A percentile compares a stretch with the other conserved stretches of the same genome.
These are phyloP conservation scores for Drosophila pseudoananassae DNA, from an alignment of 1,140 invertebrate genomes.

Conservation along the genomic window DNA sequence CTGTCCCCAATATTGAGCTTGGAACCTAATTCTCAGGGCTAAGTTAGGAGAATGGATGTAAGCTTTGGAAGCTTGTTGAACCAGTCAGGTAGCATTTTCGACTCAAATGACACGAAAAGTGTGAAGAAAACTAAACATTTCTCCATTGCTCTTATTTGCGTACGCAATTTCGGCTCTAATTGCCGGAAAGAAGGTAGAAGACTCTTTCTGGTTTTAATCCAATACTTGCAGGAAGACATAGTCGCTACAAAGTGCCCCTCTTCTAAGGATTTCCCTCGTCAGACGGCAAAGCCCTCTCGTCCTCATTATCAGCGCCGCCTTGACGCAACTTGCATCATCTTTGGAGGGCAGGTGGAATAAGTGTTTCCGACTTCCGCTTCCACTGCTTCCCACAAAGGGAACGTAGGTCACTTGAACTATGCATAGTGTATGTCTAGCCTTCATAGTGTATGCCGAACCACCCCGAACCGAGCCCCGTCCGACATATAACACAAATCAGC, in stretches of 20 bases:
- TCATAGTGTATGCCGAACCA: background rate
- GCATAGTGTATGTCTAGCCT: background rate
- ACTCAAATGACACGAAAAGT: conserved; percentile 49
- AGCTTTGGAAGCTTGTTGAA: conserved; percentile 21
- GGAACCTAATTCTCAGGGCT: conserved; percentile 36
- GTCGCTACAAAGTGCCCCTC: no score
- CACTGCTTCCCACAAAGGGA: conserved; percentile 4
- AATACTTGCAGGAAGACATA: no score
- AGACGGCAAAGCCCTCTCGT: no score
- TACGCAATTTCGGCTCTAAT: background rate
- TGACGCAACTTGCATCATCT: no score
- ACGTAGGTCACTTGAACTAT: background rate
- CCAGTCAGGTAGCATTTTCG: conserved; percentile 43
- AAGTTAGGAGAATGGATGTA: conserved; percentile 26
- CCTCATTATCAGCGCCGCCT: no score
- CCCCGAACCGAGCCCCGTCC: background rate
- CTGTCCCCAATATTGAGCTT: no score
- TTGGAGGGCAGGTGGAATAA: conserved; percentile 44
- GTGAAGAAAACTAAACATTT: conserved; percentile 25
- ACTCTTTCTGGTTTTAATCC: no score
- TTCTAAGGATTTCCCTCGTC: no score
- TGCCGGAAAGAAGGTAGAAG: no score
- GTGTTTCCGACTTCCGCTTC: conserved; percentile 67
- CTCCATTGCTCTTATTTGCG: background rate
- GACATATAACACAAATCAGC: background rate